Evolutionary conservation across 2,888 invertebrate species (phyloP).

Genomic region (Acleris cristana): DNA sequence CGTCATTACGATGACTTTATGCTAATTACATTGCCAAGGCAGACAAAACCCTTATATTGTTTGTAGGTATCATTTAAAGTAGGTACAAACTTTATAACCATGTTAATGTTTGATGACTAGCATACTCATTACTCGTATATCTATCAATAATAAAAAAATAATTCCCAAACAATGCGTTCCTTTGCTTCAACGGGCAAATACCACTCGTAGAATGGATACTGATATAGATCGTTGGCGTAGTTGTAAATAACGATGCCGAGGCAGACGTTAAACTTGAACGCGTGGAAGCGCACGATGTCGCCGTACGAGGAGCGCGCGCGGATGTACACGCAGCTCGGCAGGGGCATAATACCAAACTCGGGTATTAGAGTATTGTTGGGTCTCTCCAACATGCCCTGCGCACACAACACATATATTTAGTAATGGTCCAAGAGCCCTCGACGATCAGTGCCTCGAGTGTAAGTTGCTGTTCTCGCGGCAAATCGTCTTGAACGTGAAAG

Average conservation of each 20-base stretch:
- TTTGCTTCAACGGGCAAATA: constrained; percentile 26
- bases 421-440: no score
- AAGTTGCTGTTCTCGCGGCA: no score
- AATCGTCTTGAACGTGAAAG: no score
- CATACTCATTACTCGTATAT: no score
- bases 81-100: no score
- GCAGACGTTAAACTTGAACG: constrained; percentile 23
- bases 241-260: constrained; percentile 1
- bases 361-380: no score
- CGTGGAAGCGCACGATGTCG: constrained; percentile 27
- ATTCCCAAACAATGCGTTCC: constrained; percentile 16
- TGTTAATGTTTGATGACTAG: no score
- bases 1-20: no score
- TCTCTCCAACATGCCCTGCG: not conserved
- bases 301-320: constrained; percentile 25
- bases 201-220: constrained; percentile 24
- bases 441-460: no score
- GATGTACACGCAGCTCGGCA: constrained; percentile 31
- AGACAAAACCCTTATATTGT: constrained; percentile 30
- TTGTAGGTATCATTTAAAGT: constrained; percentile 9
- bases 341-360: no score
- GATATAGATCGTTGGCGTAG: constrained; percentile 5
- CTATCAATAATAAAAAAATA: constrained; percentile 7
- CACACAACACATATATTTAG: constrained; percentile 2
- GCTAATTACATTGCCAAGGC: no score